Evolutionary conservation across 1,140 invertebrate species (phyloP).

Genomic region (Augochlora pura): DNA sequence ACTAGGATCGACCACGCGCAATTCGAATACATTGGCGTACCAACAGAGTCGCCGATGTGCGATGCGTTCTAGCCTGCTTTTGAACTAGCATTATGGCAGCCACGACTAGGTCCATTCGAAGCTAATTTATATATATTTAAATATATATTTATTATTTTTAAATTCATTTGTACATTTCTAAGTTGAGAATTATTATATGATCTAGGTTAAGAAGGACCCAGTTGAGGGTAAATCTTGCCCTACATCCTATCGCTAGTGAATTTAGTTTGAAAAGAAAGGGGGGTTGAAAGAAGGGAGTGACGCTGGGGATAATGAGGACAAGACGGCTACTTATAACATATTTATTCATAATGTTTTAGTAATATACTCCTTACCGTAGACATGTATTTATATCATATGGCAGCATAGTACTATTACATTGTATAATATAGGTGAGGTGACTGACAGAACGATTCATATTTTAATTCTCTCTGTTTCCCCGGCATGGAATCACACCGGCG

Average conservation of each 20-base stretch:
- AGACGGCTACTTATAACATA: conserved; percentile 69
- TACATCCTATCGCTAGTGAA: too few relatives aligned
- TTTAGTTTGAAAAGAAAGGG: neutral
- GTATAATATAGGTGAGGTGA: conserved; percentile 78
- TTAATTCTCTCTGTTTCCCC: conserved; percentile 62
- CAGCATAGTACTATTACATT: conserved; percentile 79
- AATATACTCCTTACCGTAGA: conserved; percentile 79
- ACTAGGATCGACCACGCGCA: neutral
- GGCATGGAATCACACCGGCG: conserved; percentile 51
- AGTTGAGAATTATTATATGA: too few relatives aligned
- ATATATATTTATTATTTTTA: too few relatives aligned
- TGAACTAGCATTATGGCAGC: too few relatives aligned
- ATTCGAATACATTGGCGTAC: neutral
- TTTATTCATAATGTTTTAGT: conserved; percentile 77
- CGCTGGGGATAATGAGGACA: neutral
- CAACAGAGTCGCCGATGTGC: too few relatives aligned
- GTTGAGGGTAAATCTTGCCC: too few relatives aligned
- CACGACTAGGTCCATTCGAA: too few relatives aligned
- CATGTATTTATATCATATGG: conserved; percentile 80
- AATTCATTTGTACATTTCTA: too few relatives aligned
- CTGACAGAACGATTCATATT: conserved; percentile 72
- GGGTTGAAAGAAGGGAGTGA: neutral
- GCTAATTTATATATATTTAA: too few relatives aligned
- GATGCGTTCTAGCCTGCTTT: too few relatives aligned
- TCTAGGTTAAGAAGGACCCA: too few relatives aligned